Base-by-base conservation (phyloP, 92 coral and sea anemone genomes). In the Anthopleura xanthogrammica region DNA sequence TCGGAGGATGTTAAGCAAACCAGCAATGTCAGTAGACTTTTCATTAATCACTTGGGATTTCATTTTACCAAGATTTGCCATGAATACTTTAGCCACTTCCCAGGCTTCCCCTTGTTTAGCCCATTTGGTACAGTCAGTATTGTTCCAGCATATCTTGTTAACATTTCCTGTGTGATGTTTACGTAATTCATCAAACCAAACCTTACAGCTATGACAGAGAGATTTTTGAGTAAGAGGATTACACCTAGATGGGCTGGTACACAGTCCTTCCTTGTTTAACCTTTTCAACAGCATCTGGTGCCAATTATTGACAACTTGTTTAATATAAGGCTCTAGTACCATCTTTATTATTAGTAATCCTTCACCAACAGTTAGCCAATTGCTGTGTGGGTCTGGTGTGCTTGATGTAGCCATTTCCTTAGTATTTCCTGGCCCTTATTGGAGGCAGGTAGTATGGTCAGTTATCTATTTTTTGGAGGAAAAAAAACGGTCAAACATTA, bases 81-180 rank as follows among this genome's bases (percentile, higher is more conserved):
- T 76, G 12, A 76, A 76, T 40, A 76, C 56, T 76, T 76, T 76
- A 52, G 79, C 79, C 16, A 76, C 55, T 42, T 76, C 79, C 79
- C 79, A 76, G 56, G 56, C 55, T 39, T 57, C 79, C 6, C 7
- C 39, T 39, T 8, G 79, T 17, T 20, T 5, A 9, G 79, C 79
- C 79, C 79, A 76, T 39, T 76, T 76, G 16, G 54, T 41, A 52
- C 79, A 41, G 55, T 76, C 24, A 43, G 56, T 43, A 14, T 76
- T 41, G 60, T 50, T 76, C 79, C 79, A 76, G 1, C 12, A 22
- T 9, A 29, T 23, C 23, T 16, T 43, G 11, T 41, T 20, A 16
- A 11, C 3, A 43, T 75, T 22, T 40, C 77, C 77, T 17, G 17
- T 73, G 54, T 73, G 77, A 73, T 3, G 50, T 39, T 13, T 73